Base-by-base conservation (phyloP, 2,113 vertebrate genomes). In the Dipodomys ordii region DNA sequence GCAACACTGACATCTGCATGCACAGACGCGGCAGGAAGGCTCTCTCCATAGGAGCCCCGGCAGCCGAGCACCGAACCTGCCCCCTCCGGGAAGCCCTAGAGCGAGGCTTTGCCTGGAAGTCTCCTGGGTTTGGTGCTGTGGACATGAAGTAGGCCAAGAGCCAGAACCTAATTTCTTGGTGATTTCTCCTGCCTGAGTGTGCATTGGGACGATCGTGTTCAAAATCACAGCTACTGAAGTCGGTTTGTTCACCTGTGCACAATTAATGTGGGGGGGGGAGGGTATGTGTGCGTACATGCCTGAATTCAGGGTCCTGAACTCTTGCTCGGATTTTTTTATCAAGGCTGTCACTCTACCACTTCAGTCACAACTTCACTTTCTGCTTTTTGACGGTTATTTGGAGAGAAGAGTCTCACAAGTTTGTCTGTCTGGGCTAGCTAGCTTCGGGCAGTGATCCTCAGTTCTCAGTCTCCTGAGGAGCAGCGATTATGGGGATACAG, bases 21-120 rank as follows among this genome's bases (percentile, higher is more conserved):
- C 12, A 7, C 0, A 3, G 9, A 0, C 0, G 0, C 6, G 4
- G 35, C 12, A 57, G 18, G 15, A 19, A 68, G 12, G 11, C 10
- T 22, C n/a, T 10, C 32, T 5, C 20, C 32, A 2, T 2, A 57
- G 25, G 23, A 27, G 39, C 13, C 46, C 15, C 0, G 1, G 16
- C 23, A 5, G 1, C 10, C 25, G 19, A 19, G 1, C 72, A 4
- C 4, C 3, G 49, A 13, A 44, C 10, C 69, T 1, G 30, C 6
- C 0, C 27, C 19, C 69, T 20, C 13, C 32, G 23, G 57, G 2
- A 7, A 3, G 2, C 3, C 27, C 46, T 73, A 16, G n/a, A 49
- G 30, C 18, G 2, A 53, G 46, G 32, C n/a, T 19, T 39, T 22
- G 12, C 23, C 6, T 12, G 19, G 9, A 19, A 25, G 35, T 30